Conservation (phyloP, 1,140 invertebrate species). For the Matsumurasca onukii region DNA sequence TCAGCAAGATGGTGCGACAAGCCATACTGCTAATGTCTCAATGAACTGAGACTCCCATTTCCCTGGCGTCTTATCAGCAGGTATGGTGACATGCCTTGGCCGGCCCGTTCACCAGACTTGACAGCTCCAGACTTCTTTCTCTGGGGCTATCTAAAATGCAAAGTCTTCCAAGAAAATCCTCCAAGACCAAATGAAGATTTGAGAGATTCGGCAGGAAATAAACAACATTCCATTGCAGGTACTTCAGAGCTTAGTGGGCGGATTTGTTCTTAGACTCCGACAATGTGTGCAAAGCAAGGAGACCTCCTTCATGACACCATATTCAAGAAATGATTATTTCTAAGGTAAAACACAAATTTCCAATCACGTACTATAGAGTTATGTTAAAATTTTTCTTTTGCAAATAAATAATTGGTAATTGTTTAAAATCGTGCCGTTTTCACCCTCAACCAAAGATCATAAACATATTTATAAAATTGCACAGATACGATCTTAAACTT, state of each 20-base stretch:
- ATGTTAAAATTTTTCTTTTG: conserved; percentile 8
- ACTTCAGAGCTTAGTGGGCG: too few relatives aligned
- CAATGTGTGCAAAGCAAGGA: neutral
- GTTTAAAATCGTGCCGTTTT: too few relatives aligned
- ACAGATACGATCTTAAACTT: too few relatives aligned
- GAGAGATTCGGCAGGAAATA: neutral
- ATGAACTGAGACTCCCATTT: conserved; percentile 22
- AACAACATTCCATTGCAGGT: conserved; percentile 9
- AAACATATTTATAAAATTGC: too few relatives aligned
- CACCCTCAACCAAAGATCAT: too few relatives aligned
- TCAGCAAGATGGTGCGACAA: too few relatives aligned
- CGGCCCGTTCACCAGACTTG: too few relatives aligned
- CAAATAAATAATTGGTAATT: too few relatives aligned
- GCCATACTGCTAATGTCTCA: neutral
- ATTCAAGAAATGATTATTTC: conserved; percentile 38
- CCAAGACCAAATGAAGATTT: neutral
- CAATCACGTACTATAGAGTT: conserved; percentile 28
- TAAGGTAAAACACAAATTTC: conserved; percentile 37
- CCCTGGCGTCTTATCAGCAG: conserved; percentile 16
- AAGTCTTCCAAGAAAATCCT: too few relatives aligned
- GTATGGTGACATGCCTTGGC: conserved; percentile 21
- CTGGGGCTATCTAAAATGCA: too few relatives aligned
- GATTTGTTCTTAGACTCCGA: too few relatives aligned
- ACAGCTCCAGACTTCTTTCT: too few relatives aligned
- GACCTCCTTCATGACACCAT: neutral